These are phyloP conservation scores for Spodoptera littoralis DNA, from an alignment of 2,888 invertebrate genomes.

Conservation along the genomic window DNA sequence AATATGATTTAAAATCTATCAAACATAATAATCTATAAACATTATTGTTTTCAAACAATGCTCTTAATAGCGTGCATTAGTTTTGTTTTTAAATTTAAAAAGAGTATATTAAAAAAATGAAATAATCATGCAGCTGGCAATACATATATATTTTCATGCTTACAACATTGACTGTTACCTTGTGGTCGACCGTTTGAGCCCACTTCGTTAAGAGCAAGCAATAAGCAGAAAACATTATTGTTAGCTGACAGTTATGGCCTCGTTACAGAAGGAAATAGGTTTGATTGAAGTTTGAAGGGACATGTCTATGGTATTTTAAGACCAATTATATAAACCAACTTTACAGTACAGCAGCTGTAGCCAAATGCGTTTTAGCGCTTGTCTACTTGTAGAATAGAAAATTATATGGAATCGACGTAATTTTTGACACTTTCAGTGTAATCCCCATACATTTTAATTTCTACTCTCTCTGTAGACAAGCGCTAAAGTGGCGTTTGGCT, in stretches of 20 bases:
- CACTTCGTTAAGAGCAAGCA: slow-evolving; percentile 83
- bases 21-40: not conserved
- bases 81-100: slow-evolving; percentile 12
- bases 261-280: slow-evolving; percentile 12
- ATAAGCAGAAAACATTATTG: slow-evolving; percentile 78
- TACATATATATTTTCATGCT: slow-evolving; percentile 57
- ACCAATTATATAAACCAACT: not conserved
- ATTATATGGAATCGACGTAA: too few relatives aligned
- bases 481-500: too few relatives aligned
- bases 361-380: too few relatives aligned
- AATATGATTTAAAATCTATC: slow-evolving; percentile 1
- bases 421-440: too few relatives aligned
- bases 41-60: not conserved
- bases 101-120: slow-evolving; percentile 8
- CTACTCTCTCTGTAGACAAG: too few relatives aligned
- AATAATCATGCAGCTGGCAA: slow-evolving; percentile 52
- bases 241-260: slow-evolving; percentile 69
- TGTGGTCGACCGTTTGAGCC: slow-evolving; percentile 85
- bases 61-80: slow-evolving; percentile 16
- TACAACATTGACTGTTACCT: slow-evolving; percentile 75
- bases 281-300: not conserved
- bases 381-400: too few relatives aligned
- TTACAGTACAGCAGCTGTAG: slow-evolving; percentile 1
- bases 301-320: not conserved
- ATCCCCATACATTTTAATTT: too few relatives aligned